Evolutionary conservation across 2,113 vertebrate genomes (phyloP).

Genomic region (Anoura caudifer): DNA sequence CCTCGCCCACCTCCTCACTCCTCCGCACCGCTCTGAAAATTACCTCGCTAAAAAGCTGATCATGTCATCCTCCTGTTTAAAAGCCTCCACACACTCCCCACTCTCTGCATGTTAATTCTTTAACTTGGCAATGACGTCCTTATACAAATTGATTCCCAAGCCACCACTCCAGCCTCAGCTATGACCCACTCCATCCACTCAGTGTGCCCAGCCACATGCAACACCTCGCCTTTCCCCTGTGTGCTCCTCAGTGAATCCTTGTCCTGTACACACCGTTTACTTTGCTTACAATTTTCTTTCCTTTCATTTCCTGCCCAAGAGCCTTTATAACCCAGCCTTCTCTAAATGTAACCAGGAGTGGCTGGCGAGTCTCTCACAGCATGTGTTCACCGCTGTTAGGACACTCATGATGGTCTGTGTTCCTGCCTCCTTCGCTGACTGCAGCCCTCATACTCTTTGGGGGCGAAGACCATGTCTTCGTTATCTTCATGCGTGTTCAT

Average conservation of each 20-base stretch:
- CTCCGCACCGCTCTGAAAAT: not conserved
- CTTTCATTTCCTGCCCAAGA: not conserved
- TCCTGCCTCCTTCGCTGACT: not conserved
- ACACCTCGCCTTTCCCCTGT: not conserved
- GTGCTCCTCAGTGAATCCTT: not conserved
- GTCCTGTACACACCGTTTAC: not conserved
- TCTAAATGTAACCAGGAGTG: slow-evolving; percentile 1
- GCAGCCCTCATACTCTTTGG: not conserved
- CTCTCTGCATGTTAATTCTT: not conserved
- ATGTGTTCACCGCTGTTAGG: not conserved
- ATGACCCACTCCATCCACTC: not conserved
- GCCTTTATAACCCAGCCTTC: not conserved
- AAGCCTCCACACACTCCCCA: not conserved
- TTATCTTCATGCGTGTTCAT: not conserved
- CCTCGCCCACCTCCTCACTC: not conserved
- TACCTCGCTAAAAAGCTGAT: not conserved
- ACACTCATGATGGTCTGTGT: not conserved
- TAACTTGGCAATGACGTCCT: not conserved
- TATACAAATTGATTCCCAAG: not conserved
- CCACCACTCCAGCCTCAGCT: not conserved
- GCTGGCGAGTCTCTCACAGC: not conserved
- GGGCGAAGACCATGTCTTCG: not conserved
- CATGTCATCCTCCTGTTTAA: not conserved
- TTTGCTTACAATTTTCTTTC: not conserved
- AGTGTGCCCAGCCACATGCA: not conserved